Conservation (phyloP, 2,797 vertebrate genomes). For the Acridotheres tristis region DNA sequence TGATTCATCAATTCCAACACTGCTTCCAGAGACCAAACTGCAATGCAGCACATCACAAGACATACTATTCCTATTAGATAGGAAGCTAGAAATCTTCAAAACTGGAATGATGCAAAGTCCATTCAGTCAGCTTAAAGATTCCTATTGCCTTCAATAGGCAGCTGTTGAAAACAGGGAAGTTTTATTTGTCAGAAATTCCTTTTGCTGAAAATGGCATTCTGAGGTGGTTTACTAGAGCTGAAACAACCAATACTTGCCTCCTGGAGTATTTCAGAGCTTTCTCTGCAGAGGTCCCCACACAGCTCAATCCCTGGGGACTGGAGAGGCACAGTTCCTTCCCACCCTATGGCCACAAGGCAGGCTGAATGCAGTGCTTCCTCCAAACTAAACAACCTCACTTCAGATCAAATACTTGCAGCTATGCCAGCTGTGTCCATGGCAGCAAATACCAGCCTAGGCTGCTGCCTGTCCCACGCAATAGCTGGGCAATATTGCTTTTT, state of each 20-base stretch:
- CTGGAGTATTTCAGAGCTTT: background rate
- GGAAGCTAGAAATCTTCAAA: conserved; percentile 2
- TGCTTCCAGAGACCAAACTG: conserved; percentile 19
- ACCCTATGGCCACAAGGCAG: background rate
- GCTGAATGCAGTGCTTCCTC: background rate
- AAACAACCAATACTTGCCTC: background rate
- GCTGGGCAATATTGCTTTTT: background rate
- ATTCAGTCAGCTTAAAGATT: background rate
- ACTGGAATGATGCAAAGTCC: background rate
- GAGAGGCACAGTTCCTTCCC: background rate
- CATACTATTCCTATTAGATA: background rate
- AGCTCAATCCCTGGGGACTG: background rate
- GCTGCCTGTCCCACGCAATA: background rate
- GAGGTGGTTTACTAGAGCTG: background rate
- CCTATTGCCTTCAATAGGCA: background rate
- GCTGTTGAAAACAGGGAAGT: background rate
- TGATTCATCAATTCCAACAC: conserved; percentile 59
- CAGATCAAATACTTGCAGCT: background rate
- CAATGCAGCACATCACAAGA: conserved; percentile 44
- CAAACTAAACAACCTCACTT: background rate
- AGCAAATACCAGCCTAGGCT: background rate
- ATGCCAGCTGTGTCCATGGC: background rate
- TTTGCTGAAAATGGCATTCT: background rate
- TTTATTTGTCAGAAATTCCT: background rate
- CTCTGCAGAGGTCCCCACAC: background rate